Percentiles rank a stretch among this genome's conserved stretches.
These are phyloP conservation scores for Hepsetus odoe DNA, from an alignment of 2,113 vertebrate species.

Conservation along the genomic window DNA sequence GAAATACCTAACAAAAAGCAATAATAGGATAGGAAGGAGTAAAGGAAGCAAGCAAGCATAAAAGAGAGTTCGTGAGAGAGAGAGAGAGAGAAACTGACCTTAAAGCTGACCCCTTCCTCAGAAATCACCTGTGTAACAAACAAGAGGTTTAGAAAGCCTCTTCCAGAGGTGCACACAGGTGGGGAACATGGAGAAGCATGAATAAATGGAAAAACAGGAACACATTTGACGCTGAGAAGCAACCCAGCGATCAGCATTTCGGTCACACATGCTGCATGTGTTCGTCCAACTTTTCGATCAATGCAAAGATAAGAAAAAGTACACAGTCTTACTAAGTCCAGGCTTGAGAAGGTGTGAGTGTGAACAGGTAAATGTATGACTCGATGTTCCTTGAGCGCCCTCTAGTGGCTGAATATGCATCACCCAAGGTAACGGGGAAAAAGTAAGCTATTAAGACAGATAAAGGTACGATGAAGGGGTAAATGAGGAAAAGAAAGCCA, in stretches of 20 bases:
- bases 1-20: conserved; percentile 44
- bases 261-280: neutral
- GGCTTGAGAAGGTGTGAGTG: neutral
- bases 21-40: conserved; percentile 41
- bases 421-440: neutral
- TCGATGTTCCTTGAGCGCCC: neutral
- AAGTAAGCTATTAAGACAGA: conserved; percentile 23
- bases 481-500: neutral
- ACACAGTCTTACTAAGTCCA: neutral
- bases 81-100: conserved; percentile 78
- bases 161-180: conserved; percentile 9
- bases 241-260: neutral
- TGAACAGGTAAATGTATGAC: conserved; percentile 4
- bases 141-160: conserved; percentile 58
- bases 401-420: neutral
- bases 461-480: neutral
- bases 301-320: neutral
- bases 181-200: conserved; percentile 22
- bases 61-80: conserved; percentile 32
- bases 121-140: conserved; percentile 85
- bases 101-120: conserved; percentile 85
- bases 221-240: neutral
- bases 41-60: neutral
- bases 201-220: conserved; percentile 29
- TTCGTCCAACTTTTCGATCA: neutral